phyloP scores from a whole-genome alignment of 2,888 invertebrate genomes.

The Rhagium mordax region DNA sequence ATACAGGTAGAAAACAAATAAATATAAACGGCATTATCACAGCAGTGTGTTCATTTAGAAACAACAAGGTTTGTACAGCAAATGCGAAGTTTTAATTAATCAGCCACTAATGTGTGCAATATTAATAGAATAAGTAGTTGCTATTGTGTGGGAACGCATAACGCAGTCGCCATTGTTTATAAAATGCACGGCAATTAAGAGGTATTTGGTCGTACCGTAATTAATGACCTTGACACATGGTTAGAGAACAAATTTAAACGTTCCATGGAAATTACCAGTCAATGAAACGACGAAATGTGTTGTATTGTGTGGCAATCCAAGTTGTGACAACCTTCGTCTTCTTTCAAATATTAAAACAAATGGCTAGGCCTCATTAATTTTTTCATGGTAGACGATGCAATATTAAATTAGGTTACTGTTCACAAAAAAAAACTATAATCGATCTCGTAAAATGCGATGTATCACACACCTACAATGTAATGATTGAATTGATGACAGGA shows the following conservation, averaged over 20 bases:
- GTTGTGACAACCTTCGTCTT: too few relatives aligned
- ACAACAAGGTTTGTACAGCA: not conserved
- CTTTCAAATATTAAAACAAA: too few relatives aligned
- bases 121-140: not conserved
- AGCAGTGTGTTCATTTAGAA: not conserved
- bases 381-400: too few relatives aligned
- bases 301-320: too few relatives aligned
- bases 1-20: not conserved
- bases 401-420: too few relatives aligned
- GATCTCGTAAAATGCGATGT: not conserved
- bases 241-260: not conserved
- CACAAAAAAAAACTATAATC: too few relatives aligned
- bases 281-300: not conserved
- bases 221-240: constrained; percentile 18
- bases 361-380: too few relatives aligned
- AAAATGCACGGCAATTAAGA: not conserved
- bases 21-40: not conserved
- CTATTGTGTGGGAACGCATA: not conserved
- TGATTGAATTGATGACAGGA: not conserved
- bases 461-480: not conserved
- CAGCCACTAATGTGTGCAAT: not conserved
- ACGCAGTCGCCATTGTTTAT: not conserved
- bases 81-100: not conserved
- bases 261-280: not conserved
- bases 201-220: not conserved